Base-by-base conservation (phyloP, 2,797 vertebrate genomes). In the Urosaurus nigricauda region DNA sequence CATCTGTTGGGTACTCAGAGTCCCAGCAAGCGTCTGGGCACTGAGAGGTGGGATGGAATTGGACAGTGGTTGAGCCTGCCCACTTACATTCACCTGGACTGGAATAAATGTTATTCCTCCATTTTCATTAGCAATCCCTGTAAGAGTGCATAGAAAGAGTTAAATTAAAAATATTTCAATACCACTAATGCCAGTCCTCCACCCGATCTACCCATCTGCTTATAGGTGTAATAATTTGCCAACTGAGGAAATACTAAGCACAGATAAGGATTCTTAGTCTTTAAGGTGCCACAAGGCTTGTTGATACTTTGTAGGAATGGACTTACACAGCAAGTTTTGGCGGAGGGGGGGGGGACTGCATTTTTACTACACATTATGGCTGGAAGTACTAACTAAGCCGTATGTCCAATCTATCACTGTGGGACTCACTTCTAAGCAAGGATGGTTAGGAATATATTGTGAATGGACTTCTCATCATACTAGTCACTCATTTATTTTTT, bases 41-140 rank as follows among this genome's bases (percentile, higher is more conserved):
- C 94, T 97, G 79, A 98, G 96, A 2, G 97, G 97, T 87, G 96
- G 97, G 53, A 98, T 95, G 89, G 97, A 92, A 47, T 94, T 92
- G 0, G 97, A 35, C 24, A 97, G 96, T 5, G 97, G 91, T 0
- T 96, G 97, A 0, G 97, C 93, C 95, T 98, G 98, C 0, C 97
- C 94, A 0, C 97, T 97, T 13, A 99, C 95, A 0, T 97, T 98
- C 14, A 98, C 97, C 37, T 98, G 98, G 19, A 98, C 97, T 0
- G 98, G 98, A 93, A 98, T 97, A 95, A 99, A 98, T 0, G 98
- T 98, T 91, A 99, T 98, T 70, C 98, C 98, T 92, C 98, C 98
- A 0, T 97, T 98, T 94, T 98, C 98, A 85, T 98, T 98, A 94
- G 98, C 97, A 89, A 98, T 98, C 51, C 98, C 98, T 98, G 93